Evolutionary conservation across 2,113 vertebrate genomes (phyloP).

Genomic region (Grammomys dolichurus): DNA sequence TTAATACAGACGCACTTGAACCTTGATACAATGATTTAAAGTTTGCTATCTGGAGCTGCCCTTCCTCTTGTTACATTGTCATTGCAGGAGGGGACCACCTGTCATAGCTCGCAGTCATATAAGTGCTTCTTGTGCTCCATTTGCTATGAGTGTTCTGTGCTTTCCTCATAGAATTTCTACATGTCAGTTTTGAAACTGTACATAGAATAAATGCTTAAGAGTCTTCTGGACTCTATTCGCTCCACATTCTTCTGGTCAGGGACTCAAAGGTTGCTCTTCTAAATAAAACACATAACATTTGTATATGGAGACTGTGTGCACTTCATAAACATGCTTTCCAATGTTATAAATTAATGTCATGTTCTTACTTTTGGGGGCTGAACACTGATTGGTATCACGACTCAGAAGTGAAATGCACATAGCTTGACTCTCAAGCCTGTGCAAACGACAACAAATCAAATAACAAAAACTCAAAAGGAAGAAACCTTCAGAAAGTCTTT

Average conservation of each 20-base stretch:
- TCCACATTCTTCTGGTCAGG: not conserved
- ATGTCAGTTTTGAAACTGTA: conserved; percentile 63
- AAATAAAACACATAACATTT: not conserved
- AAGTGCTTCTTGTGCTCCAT: not conserved
- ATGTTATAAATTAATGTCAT: not conserved
- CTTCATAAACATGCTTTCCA: not conserved
- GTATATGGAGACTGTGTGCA: not conserved
- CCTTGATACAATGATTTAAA: not conserved
- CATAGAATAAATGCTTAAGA: not conserved
- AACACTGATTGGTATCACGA: not conserved
- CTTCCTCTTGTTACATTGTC: not conserved
- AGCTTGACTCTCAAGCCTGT: not conserved
- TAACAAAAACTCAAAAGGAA: not conserved
- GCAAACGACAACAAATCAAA: not conserved
- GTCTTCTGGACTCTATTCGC: not conserved
- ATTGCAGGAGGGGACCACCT: not conserved
- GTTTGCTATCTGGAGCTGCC: not conserved
- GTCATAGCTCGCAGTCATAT: not conserved
- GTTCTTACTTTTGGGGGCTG: not conserved
- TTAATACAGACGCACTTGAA: not conserved
- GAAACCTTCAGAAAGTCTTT: conserved; percentile 12
- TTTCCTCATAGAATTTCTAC: not conserved
- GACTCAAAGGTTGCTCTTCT: conserved; percentile 3
- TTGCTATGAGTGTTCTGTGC: not conserved
- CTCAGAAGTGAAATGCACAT: not conserved